These are phyloP conservation scores for Ligdia adustata DNA, from an alignment of 2,888 invertebrate species.

Conservation along the genomic window DNA sequence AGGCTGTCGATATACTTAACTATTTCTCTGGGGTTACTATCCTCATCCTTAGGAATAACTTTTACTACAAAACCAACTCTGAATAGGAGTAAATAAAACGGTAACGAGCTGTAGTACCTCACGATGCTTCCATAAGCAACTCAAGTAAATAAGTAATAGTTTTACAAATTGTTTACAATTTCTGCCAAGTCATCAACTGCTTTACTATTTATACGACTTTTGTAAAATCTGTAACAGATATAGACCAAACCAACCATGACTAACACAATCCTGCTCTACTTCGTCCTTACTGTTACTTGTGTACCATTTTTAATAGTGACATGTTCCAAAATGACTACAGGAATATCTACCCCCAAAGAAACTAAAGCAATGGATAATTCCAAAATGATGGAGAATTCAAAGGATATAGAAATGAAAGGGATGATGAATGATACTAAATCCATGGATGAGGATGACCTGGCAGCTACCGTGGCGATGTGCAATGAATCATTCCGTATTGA, in stretches of 20 bases:
- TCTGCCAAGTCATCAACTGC: constrained; percentile 5
- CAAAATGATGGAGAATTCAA: not conserved
- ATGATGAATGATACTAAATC: constrained; percentile 14
- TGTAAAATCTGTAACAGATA: not conserved
- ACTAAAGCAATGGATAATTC: not conserved
- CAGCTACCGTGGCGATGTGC: constrained; percentile 68
- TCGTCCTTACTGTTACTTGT: not conserved
- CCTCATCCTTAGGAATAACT: too few relatives aligned
- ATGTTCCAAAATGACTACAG: constrained; percentile 10
- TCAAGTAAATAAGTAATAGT: too few relatives aligned
- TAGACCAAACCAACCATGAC: not conserved
- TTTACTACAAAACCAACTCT: too few relatives aligned
- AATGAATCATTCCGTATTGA: constrained; percentile 82
- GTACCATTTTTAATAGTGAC: constrained; percentile 2
- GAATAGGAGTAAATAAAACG: too few relatives aligned
- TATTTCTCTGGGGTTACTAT: too few relatives aligned
- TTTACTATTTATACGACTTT: constrained; percentile 5
- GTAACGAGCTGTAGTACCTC: too few relatives aligned
- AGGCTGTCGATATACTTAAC: too few relatives aligned
- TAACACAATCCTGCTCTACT: not conserved
- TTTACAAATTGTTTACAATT: constrained; percentile 1
- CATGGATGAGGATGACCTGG: constrained; percentile 53
- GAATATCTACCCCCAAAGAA: constrained; percentile 9
- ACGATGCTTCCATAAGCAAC: too few relatives aligned
- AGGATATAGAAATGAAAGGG: constrained; percentile 20